Conservation (phyloP, 2,797 vertebrate species). For the Borostomias antarcticus region DNA sequence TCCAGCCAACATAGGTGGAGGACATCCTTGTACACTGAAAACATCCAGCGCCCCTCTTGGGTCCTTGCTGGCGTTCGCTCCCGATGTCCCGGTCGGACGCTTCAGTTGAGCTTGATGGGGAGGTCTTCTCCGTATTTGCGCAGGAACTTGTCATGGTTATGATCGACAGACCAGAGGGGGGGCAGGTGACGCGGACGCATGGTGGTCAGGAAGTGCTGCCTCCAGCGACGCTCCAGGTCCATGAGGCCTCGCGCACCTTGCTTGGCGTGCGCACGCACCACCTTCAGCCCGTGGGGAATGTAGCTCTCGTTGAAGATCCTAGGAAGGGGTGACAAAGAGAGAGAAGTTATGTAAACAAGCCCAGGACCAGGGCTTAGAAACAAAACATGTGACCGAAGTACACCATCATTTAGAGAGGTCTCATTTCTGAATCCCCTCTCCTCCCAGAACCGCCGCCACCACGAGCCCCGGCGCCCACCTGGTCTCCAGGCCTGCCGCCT, state of each 20-base stretch:
- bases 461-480: too few relatives aligned
- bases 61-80: background rate
- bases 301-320: conserved; percentile 94
- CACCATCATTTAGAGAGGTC: too few relatives aligned
- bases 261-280: conserved; percentile 82
- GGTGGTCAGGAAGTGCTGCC: conserved; percentile 92
- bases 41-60: background rate
- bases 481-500: conserved; percentile 87
- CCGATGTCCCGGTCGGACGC: conserved; percentile 4
- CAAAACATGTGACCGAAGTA: too few relatives aligned
- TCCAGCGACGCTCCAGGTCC: conserved; percentile 92
- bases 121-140: conserved; percentile 89
- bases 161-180: conserved; percentile 90
- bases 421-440: too few relatives aligned
- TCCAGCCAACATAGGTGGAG: background rate
- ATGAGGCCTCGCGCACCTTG: conserved; percentile 87
- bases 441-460: too few relatives aligned
- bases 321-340: conserved; percentile 15
- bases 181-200: conserved; percentile 92
- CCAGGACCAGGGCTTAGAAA: background rate
- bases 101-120: conserved; percentile 77
- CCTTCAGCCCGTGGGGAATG: conserved; percentile 93
- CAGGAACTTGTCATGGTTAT: conserved; percentile 94
- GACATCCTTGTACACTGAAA: background rate
- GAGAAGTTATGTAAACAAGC: too few relatives aligned